A percentile compares a stretch with the other conserved stretches of the same genome.
Evolutionary conservation across 2,888 invertebrate genomes (phyloP).

Genomic region (Pyrgus malvae): DNA sequence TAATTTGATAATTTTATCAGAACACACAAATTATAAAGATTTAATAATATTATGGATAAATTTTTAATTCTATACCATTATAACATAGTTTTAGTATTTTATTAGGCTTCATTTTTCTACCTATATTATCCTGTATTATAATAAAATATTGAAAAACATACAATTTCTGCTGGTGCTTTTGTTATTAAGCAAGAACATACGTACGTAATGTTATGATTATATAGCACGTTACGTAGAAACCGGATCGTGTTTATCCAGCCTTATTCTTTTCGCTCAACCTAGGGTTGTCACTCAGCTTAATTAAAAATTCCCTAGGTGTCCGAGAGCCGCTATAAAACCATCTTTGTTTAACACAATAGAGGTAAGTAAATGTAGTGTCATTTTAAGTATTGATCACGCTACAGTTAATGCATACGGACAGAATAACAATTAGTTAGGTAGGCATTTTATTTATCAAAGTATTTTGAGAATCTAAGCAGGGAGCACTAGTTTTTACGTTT

Average conservation of each 20-base stretch:
- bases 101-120: too few species aligned
- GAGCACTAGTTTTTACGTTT: too few species aligned
- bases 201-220: neutral
- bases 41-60: too few species aligned
- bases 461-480: too few species aligned
- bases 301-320: slow-evolving; percentile 24
- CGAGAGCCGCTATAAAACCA: slow-evolving; percentile 12
- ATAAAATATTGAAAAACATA: too few species aligned
- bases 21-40: too few species aligned
- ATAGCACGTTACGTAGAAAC: neutral
- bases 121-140: too few species aligned
- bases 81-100: too few species aligned
- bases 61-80: too few species aligned
- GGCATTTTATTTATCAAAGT: too few species aligned
- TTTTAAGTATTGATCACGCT: slow-evolving; percentile 17
- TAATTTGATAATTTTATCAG: too few species aligned
- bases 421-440: slow-evolving; percentile 7
- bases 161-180: too few species aligned
- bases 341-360: slow-evolving; percentile 22
- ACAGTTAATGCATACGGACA: slow-evolving; percentile 6
- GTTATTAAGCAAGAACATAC: neutral
- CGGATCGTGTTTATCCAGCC: slow-evolving; percentile 8
- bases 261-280: slow-evolving; percentile 18
- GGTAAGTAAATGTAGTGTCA: slow-evolving; percentile 23
- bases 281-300: slow-evolving; percentile 38